A percentile compares a stretch with the other conserved stretches of the same genome.
phyloP scores from a whole-genome alignment of 2,888 invertebrate species.

The Apoda limacodes region DNA sequence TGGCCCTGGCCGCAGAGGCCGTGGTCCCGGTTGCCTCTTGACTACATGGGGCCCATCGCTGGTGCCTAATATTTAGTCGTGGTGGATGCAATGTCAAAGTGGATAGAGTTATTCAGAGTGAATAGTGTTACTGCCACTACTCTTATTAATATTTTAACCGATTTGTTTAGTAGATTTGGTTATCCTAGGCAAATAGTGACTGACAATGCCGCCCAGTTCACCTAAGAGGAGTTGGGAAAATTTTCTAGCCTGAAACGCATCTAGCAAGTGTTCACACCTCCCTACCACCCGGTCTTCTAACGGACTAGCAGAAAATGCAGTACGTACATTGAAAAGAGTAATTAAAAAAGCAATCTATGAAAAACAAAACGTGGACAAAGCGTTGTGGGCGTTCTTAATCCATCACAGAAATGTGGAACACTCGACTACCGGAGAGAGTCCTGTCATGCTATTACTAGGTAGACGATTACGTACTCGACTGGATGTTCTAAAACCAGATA shows the following conservation, averaged over 20 bases:
- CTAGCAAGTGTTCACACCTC: slow-evolving; percentile 16
- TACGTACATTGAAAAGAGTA: slow-evolving; percentile 13
- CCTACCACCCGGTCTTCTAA: no score
- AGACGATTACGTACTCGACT: slow-evolving; percentile 12
- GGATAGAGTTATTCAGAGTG: slow-evolving; percentile 15
- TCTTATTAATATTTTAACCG: slow-evolving; percentile 1
- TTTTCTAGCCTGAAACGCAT: slow-evolving; percentile 16
- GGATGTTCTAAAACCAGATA: slow-evolving; percentile 13
- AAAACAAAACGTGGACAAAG: slow-evolving; percentile 5
- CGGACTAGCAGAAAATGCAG: slow-evolving; percentile 18
- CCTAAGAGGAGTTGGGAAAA: slow-evolving; percentile 11
- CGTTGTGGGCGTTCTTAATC: slow-evolving; percentile 12
- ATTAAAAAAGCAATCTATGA: slow-evolving; percentile 15
- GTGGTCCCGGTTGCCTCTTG: no score
- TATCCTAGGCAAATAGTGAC: slow-evolving; percentile 17
- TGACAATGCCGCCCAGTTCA: slow-evolving; percentile 19
- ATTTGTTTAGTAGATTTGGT: slow-evolving; percentile 8
- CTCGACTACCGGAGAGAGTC: slow-evolving; percentile 15
- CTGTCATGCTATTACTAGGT: slow-evolving; percentile 12
- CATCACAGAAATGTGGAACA: slow-evolving; percentile 16
- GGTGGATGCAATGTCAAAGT: slow-evolving; percentile 14
- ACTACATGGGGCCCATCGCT: slow-evolving; percentile 16
- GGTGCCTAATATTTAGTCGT: slow-evolving; percentile 15
- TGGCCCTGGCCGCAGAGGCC: no score
- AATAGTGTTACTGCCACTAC: slow-evolving; percentile 7